phyloP scores from a whole-genome alignment of 2,888 invertebrate species.

The Andrena flavipes region DNA sequence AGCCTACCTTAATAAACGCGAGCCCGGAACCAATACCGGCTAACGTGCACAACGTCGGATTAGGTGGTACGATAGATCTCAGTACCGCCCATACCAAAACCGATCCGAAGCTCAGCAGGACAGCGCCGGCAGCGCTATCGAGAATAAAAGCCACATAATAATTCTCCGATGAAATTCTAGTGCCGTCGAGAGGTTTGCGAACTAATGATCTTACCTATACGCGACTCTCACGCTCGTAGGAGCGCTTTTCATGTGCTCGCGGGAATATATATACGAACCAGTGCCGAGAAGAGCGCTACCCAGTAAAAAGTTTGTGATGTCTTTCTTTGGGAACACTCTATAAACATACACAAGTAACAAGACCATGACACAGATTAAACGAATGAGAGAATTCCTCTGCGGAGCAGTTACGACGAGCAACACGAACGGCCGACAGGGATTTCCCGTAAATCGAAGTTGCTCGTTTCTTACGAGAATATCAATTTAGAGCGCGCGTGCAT shows the following conservation, averaged over 20 bases:
- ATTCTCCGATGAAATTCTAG: background rate
- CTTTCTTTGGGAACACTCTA: slow-evolving; percentile 90
- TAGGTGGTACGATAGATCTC: slow-evolving; percentile 91
- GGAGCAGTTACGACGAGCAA: background rate
- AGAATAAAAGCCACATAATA: slow-evolving; percentile 46
- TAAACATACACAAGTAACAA: slow-evolving; percentile 75
- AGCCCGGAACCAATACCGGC: slow-evolving; percentile 90
- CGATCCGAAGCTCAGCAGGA: slow-evolving; percentile 95
- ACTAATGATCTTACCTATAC: slow-evolving; percentile 87
- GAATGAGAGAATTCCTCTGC: background rate
- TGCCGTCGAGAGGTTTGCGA: background rate
- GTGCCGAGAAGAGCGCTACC: slow-evolving; percentile 93
- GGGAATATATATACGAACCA: slow-evolving; percentile 92
- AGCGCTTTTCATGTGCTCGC: slow-evolving; percentile 91
- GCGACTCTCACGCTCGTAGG: slow-evolving; percentile 87
- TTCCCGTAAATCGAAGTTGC: no score
- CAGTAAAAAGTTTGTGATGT: slow-evolving; percentile 93
- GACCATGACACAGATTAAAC: background rate
- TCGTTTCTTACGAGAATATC: background rate
- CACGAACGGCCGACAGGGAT: background rate
- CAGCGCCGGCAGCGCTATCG: slow-evolving; percentile 88
- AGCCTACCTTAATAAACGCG: slow-evolving; percentile 88
- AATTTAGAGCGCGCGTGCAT: no score
- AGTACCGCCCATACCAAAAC: slow-evolving; percentile 95
- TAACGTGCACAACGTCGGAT: slow-evolving; percentile 88